Percentiles rank a stretch among this genome's conserved stretches.
Evolutionary conservation across 1,140 invertebrate species (phyloP).

Genomic region (Leptinotarsa defecta): DNA sequence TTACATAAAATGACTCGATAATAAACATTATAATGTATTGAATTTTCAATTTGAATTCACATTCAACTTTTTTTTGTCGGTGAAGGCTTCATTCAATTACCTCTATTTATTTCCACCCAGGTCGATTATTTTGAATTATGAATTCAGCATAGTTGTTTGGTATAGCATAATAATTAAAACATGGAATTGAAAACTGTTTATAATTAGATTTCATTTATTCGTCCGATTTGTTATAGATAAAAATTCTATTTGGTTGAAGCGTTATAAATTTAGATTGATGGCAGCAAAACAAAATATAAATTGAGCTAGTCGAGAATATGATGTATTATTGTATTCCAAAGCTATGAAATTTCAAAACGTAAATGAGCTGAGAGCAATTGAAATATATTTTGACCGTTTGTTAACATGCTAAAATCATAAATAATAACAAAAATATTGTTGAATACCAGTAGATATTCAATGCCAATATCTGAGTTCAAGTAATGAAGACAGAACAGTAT

Average conservation of each 20-base stretch:
- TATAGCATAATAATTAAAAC: background rate
- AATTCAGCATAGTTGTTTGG: background rate
- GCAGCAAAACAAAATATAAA: no score
- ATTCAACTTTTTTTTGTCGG: background rate
- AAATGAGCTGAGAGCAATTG: no score
- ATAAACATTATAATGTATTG: background rate
- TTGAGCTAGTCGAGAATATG: no score
- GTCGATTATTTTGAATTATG: slow-evolving; percentile 3
- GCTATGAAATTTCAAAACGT: no score
- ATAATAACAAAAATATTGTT: no score
- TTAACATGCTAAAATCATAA: no score
- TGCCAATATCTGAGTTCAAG: no score
- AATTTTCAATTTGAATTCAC: background rate
- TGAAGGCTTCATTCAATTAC: background rate
- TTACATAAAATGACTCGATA: background rate
- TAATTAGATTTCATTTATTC: slow-evolving; percentile 1
- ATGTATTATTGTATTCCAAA: no score
- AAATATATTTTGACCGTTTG: no score
- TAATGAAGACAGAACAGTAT: no score
- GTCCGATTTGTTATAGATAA: background rate
- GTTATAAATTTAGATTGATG: background rate
- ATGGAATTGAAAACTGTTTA: background rate
- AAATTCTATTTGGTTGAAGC: background rate
- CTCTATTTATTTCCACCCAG: background rate
- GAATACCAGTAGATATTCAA: no score